Base-by-base conservation (phyloP, 2,888 invertebrate species). In the Mythimna ferrago region DNA sequence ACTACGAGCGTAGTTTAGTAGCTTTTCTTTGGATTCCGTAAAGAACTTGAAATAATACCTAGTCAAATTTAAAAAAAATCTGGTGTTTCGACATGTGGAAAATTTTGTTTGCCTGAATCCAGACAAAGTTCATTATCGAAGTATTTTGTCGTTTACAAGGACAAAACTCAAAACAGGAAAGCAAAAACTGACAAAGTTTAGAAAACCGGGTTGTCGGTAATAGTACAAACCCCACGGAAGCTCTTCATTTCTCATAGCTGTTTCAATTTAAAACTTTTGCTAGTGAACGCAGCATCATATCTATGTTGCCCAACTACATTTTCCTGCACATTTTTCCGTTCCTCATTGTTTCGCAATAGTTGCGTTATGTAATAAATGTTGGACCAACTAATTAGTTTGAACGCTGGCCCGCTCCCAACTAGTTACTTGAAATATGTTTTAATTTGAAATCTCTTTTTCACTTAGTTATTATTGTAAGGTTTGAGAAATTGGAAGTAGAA, bases 341-440 rank as follows among this genome's bases (percentile, higher is more conserved):
- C 19, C 56, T 61, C 63, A 48, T 73, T 69, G 80, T 73, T 79
- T 63, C 53, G 35, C 60, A 64, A 64, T 63, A 51, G 48, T 70
- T 63, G n/a, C 19, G 53, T 63, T 77, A 58, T 69, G 48, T 57
- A 77, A 62, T 77, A 70, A 70, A 73, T 67, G 66, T 62, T 51
- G 62, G 19, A 70, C 69, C 65, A 63, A 82, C 57, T 72, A 79
- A 76, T 83, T 64, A 54, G 56, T 72, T 68, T 44, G 58, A 51
- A 60, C 51, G 38, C 80, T 48, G 57, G 32, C 57, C 63, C 16
- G 26, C 21, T 60, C 16, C 35, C 41, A 72, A 63, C 51, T 65
- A 64, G 14, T 58, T 53, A 35, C 66, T 48, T 21, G 35, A 66
- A 32, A 32, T 51, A 64, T 51, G 35, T 32, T 72, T 68, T 57